Evolutionary conservation across 2,113 vertebrate species (phyloP).

Genomic region (Choloepus hoffmanni): DNA sequence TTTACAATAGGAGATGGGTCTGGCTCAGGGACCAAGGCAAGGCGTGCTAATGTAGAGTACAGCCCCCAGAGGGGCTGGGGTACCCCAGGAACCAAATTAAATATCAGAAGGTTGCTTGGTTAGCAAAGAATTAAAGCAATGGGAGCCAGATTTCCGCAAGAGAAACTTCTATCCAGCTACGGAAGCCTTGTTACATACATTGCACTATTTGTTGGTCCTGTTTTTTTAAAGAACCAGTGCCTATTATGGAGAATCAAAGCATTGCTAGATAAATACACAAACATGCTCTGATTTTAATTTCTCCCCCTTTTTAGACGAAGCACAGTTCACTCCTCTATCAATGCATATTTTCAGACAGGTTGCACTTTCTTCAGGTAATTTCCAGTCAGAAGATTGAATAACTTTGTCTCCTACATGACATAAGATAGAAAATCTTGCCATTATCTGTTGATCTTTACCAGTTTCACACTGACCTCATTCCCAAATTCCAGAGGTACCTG

Average conservation of each 20-base stretch:
- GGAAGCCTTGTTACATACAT: neutral
- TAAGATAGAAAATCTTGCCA: neutral
- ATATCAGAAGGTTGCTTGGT: conserved; percentile 48
- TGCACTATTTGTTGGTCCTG: fast-evolving
- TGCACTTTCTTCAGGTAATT: neutral
- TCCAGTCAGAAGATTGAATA: neutral
- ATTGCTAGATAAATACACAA: fast-evolving
- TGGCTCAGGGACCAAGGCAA: neutral
- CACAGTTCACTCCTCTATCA: neutral
- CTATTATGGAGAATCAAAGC: fast-evolving
- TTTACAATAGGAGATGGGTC: conserved; percentile 57
- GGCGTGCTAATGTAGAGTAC: conserved; percentile 4
- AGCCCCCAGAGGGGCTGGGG: neutral
- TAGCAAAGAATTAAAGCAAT: conserved; percentile 38
- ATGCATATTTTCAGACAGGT: neutral
- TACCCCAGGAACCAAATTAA: conserved; percentile 59
- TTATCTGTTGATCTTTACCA: neutral
- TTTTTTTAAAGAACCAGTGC: neutral
- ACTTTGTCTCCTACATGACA: neutral
- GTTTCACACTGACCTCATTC: neutral
- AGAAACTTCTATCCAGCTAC: neutral
- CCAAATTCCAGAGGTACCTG: neutral
- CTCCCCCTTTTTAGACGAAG: neutral
- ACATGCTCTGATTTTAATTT: fast-evolving
- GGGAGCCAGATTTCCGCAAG: conserved; percentile 52